Base-by-base conservation (phyloP, 2,888 invertebrate genomes). In the Phalera bucephala region DNA sequence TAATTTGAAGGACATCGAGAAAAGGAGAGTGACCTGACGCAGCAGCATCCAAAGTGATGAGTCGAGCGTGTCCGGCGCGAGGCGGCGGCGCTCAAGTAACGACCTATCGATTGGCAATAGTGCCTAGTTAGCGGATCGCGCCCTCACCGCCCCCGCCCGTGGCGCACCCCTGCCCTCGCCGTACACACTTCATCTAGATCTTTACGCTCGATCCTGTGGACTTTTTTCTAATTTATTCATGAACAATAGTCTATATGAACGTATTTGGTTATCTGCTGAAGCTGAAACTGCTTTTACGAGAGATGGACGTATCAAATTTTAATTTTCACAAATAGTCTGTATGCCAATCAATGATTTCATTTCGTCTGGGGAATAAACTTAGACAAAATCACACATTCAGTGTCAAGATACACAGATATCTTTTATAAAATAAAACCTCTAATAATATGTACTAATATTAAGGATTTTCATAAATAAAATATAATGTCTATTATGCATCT, bases 21-120 rank as follows among this genome's bases (percentile, higher is more conserved):
- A 89, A 89, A 88, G 88, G 88, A 89, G 88, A 89, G 88, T 89
- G 86, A 86, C 88, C 88, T 88, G 88, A 89, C 88, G 86, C 80
- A 75, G 88, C 82, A 74, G 77, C 83, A 75, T 80, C 84, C 77
- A 87, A 88, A 88, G 85, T 87, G 88, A 88, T 87, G 88, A 88
- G 87, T 87, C 83, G 88, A 80, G 85, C 81, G 80, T 80, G 79
- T 73, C 75, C 71, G 73, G 67, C 65, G 63, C 50, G 54, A 50
- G 62, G 57, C 64, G 68, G 69, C 65, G 64, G 63, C 52, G 78
- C 80, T 73, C 76, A 74, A 80, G 80, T 79, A 80, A 83, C 84
- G 85, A 84, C 87, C 86, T 88, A 89, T 89, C 87, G 88, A 89
- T 89, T 87, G 86, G 80, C 82, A 85, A 89, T 89, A 88, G 80